phyloP scores from a whole-genome alignment of 1,140 invertebrate genomes.

The Eriosoma lanigerum region DNA sequence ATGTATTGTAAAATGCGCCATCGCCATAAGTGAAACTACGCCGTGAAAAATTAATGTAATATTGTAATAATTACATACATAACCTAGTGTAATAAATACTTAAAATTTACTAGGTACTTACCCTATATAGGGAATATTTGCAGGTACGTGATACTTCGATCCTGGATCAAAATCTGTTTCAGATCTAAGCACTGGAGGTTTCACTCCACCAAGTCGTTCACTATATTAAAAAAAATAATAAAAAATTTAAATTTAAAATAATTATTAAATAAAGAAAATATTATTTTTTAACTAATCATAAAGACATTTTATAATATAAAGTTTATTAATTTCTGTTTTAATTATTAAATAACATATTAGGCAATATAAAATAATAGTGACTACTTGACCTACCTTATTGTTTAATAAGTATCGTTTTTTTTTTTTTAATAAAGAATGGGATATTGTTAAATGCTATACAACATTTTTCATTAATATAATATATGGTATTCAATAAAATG shows the following conservation, averaged over 20 bases:
- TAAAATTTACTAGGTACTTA: constrained; percentile 61
- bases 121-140: constrained; percentile 87
- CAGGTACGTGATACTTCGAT: constrained; percentile 87
- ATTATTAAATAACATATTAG: too few species aligned
- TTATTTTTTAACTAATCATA: too few species aligned
- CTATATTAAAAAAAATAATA: constrained; percentile 59
- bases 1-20: neutral
- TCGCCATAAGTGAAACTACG: neutral
- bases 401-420: too few species aligned
- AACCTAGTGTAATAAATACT: neutral
- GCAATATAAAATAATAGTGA: too few species aligned
- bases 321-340: too few species aligned
- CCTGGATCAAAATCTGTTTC: constrained; percentile 89
- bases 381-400: too few species aligned
- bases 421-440: too few species aligned
- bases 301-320: too few species aligned
- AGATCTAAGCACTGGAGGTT: constrained; percentile 79
- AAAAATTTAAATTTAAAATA: neutral
- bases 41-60: neutral
- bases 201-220: constrained; percentile 78
- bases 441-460: too few species aligned
- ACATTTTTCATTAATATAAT: too few species aligned
- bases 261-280: too few species aligned
- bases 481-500: too few species aligned
- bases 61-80: neutral